Base-by-base conservation (phyloP, 2,797 vertebrate species). In the Pteronotus mesoamericanus region DNA sequence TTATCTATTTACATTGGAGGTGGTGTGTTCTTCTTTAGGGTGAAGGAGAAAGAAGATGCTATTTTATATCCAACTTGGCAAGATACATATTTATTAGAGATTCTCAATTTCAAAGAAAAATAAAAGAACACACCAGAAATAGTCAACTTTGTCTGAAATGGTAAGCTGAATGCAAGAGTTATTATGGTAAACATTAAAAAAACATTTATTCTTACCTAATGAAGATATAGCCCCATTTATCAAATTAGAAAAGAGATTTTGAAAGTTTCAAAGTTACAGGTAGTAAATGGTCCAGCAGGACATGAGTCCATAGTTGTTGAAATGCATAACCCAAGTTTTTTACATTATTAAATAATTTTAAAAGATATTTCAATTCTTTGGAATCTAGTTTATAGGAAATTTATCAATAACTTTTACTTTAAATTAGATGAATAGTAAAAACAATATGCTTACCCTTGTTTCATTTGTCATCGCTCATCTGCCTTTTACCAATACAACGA, bases 61-160 rank as follows among this genome's bases (percentile, higher is more conserved):
- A 75, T 66, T 61, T 69, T 94, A 37, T 91, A 42, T 82, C 6
- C 10, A 75, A 24, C 5, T 91, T 84, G 22, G 68, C 3, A 91
- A 87, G 32, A 9, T 18, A 44, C 46, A 32, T 6, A n/a, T 12
- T 71, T 86, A 80, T 19, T 32, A 94, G 18, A 61, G 3, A 94
- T 18, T 88, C 37, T 94, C 37, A 83, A 46, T 86, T 88, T 85
- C 24, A 93, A 88, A 59, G 15, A 48, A 69, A 96, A 72, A 72
- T 42, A 68, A 91, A 94, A 39, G 16, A 24, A 68, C 1, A 5
- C 51, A 18, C 18, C 14, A 85, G 16, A 71, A 95, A 85, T 19
- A 77, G 48, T 19, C 51, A 7, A 42, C 68, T 74, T 94, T 44
- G 26, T 55, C 53, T 86, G 34, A 96, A 84, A 66, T 84, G 22